Conservation (phyloP, 2,113 vertebrate genomes). For the Plecturocebus donacophilus region DNA sequence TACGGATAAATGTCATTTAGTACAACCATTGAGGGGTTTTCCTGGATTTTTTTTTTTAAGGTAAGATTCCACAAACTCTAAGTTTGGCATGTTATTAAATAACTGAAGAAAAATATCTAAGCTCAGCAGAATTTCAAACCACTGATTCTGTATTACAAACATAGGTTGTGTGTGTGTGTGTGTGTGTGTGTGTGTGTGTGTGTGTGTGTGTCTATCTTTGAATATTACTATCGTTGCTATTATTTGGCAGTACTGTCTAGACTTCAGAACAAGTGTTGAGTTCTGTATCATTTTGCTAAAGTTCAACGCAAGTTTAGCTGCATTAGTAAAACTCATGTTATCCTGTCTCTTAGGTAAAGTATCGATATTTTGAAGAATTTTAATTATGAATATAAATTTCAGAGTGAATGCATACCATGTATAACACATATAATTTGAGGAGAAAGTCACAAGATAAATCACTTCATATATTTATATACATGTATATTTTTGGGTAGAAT, state of each 20-base stretch:
- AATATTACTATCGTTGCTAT: background rate
- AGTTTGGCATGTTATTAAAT: background rate
- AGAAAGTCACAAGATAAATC: conserved; percentile 53
- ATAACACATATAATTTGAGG: background rate
- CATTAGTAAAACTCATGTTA: conserved; percentile 32
- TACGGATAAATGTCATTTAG: background rate
- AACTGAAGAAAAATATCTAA: background rate
- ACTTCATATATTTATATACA: conserved; percentile 15
- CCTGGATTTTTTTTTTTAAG: background rate
- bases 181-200: background rate
- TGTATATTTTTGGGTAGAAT: conserved; percentile 74
- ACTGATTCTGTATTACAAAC: background rate
- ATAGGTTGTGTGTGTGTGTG: background rate
- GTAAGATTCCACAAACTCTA: background rate
- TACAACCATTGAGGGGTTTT: background rate
- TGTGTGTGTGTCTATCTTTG: background rate
- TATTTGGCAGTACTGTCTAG: fast-evolving
- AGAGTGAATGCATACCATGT: conserved; percentile 34
- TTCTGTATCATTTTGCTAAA: background rate
- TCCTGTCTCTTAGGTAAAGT: background rate
- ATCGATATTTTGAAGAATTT: conserved; percentile 45
- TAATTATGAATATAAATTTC: background rate
- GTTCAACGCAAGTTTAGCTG: background rate
- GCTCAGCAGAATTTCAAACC: background rate
- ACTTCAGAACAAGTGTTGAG: background rate